Conservation (phyloP, 2,797 vertebrate species). For the Hephaestus fuliginosus region DNA sequence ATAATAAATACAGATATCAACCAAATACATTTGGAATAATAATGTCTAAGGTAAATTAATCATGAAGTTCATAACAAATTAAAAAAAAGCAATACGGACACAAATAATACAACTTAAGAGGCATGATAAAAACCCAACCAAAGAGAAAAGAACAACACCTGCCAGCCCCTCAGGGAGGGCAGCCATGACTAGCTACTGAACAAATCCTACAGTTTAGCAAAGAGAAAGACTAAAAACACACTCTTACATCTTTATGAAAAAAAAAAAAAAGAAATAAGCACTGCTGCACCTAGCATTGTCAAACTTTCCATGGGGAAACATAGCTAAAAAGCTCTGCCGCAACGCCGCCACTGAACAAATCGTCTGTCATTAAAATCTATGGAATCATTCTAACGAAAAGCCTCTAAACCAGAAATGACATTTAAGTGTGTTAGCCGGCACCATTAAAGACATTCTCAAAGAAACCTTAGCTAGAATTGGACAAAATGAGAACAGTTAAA, state of each 20-base stretch:
- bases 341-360: constrained; percentile 61
- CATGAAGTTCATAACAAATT: constrained; percentile 86
- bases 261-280: constrained; percentile 50
- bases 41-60: constrained; percentile 85
- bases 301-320: constrained; percentile 58
- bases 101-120: constrained; percentile 80
- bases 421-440: constrained; percentile 68
- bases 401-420: constrained; percentile 62
- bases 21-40: constrained; percentile 91
- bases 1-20: constrained; percentile 95
- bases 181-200: constrained; percentile 77
- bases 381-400: constrained; percentile 53
- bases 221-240: constrained; percentile 74
- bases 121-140: constrained; percentile 67
- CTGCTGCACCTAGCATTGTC: constrained; percentile 67
- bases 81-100: constrained; percentile 72
- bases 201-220: constrained; percentile 80
- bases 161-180: constrained; percentile 75
- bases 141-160: constrained; percentile 68
- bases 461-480: constrained; percentile 68
- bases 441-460: constrained; percentile 74
- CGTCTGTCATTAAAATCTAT: constrained; percentile 65
- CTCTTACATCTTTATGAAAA: constrained; percentile 69
- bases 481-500: constrained; percentile 77
- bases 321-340: constrained; percentile 61